These are phyloP conservation scores for Peromyscus eremicus DNA, from an alignment of 2,797 vertebrate species.

Conservation along the genomic window DNA sequence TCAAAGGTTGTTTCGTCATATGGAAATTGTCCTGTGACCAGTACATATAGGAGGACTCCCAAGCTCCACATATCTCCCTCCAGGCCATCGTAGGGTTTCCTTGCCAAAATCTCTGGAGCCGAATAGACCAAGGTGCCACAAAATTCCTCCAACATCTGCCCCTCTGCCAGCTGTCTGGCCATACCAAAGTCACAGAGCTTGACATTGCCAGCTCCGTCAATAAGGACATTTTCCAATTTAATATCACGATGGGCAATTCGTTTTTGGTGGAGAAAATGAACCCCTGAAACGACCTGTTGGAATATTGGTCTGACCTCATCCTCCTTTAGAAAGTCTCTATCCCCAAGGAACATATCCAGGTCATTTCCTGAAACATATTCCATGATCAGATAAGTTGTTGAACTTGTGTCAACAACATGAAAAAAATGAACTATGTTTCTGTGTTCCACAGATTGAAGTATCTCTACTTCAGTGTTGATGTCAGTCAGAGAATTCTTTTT, in stretches of 20 bases:
- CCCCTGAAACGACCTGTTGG: not conserved
- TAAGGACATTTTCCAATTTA: not conserved
- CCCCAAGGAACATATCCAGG: not conserved
- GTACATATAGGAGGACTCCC: not conserved
- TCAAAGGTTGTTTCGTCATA: fast-evolving
- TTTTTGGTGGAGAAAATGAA: not conserved
- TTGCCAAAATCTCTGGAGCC: not conserved
- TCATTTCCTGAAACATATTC: not conserved
- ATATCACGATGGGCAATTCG: not conserved
- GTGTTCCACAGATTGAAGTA: not conserved
- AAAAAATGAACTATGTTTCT: not conserved
- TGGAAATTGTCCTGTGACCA: not conserved
- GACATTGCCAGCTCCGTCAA: not conserved
- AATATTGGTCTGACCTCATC: not conserved
- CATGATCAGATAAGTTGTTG: not conserved
- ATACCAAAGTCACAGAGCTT: not conserved
- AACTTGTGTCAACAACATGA: not conserved
- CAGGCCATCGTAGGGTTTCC: not conserved
- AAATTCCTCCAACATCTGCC: not conserved
- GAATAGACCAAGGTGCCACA: not conserved
- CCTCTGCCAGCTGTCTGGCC: not conserved
- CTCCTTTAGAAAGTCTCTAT: not conserved
- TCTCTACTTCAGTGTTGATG: not conserved
- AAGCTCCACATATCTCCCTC: not conserved
- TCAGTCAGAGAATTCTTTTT: not conserved